phyloP scores from a whole-genome alignment of 2,797 vertebrate genomes.

The Poecile montanus region DNA sequence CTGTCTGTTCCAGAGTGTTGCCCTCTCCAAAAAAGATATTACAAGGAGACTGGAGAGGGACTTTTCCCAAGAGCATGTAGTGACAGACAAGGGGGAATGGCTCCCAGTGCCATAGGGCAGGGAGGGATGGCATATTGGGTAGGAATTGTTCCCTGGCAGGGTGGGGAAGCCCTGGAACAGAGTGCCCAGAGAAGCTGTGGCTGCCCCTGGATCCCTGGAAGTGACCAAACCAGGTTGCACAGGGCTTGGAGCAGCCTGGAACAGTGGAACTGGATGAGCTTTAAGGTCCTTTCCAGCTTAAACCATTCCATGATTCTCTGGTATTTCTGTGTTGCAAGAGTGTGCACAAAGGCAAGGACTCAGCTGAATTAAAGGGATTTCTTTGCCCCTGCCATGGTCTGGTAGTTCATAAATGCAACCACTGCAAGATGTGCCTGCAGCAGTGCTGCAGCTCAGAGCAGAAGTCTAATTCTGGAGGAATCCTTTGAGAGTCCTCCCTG shows the following conservation, averaged over 20 bases:
- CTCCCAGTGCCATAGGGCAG: background rate
- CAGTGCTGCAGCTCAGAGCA: background rate
- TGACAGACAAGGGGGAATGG: background rate
- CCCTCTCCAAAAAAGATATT: background rate
- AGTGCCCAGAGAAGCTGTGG: background rate
- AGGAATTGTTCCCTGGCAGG: background rate
- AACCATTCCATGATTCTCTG: background rate
- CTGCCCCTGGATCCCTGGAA: background rate
- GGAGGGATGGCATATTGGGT: accelerated
- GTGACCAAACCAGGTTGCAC: background rate
- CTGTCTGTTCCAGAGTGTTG: background rate
- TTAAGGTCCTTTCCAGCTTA: background rate
- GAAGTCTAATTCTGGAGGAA: background rate
- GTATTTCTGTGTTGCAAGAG: background rate
- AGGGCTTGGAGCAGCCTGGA: background rate
- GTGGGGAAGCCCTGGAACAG: background rate
- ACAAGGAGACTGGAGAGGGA: background rate
- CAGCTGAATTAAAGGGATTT: background rate
- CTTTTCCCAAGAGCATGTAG: background rate
- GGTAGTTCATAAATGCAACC: background rate
- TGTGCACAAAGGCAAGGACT: background rate
- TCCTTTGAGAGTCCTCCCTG: background rate
- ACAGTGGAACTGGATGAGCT: no score
- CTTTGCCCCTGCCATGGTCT: background rate
- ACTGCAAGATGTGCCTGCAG: background rate